These are phyloP conservation scores for Heliconius sara DNA, from an alignment of 2,888 invertebrate species.

Conservation along the genomic window DNA sequence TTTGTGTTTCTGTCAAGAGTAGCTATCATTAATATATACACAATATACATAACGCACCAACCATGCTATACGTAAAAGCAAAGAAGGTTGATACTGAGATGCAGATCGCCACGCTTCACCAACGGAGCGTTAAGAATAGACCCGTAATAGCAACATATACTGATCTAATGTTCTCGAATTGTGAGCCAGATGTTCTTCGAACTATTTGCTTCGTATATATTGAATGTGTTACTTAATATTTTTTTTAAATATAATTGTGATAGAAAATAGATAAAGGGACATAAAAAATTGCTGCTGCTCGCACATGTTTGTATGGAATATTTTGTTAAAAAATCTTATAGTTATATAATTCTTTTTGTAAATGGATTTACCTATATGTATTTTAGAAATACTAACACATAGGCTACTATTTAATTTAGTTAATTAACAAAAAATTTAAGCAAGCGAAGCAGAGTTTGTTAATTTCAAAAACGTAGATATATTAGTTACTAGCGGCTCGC, in stretches of 20 bases:
- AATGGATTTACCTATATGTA: no score
- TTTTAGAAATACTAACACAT: no score
- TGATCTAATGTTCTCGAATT: constrained; percentile 50
- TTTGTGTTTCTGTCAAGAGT: constrained; percentile 2
- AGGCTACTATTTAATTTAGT: no score
- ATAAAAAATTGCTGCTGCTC: not conserved
- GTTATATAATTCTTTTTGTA: no score
- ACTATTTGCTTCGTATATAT: constrained; percentile 29
- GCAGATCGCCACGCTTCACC: constrained; percentile 66
- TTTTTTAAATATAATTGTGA: not conserved
- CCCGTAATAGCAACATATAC: constrained; percentile 61
- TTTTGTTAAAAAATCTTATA: no score
- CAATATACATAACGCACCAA: constrained; percentile 32
- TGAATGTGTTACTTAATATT: constrained; percentile 30
- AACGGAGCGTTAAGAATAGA: constrained; percentile 73
- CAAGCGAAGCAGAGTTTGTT: no score
- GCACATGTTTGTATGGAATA: no score
- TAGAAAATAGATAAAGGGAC: not conserved
- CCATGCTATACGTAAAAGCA: constrained; percentile 43
- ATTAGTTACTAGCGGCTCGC: no score
- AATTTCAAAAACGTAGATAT: no score
- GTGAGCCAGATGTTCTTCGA: constrained; percentile 47
- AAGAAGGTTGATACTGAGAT: constrained; percentile 64
- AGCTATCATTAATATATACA: constrained; percentile 7
- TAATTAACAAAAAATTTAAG: no score